phyloP scores from a whole-genome alignment of 2,888 invertebrate species.

The Trimorus sp. region DNA sequence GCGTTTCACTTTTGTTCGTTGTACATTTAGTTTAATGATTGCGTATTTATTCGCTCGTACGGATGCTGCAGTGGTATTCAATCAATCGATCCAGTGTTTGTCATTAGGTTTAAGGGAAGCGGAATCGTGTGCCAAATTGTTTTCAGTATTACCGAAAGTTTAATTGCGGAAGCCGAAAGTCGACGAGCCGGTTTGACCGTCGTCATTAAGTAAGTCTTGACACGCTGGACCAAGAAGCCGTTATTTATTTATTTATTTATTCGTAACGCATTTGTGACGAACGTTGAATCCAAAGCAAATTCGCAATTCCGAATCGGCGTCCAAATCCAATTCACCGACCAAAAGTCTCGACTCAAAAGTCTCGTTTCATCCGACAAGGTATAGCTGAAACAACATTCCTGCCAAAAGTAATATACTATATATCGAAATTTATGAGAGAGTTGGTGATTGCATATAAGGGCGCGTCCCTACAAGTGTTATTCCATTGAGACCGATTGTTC shows the following conservation, averaged over 20 bases:
- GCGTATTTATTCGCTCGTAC: conserved; percentile 2
- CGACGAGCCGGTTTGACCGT: conserved; percentile 41
- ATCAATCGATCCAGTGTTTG: neutral
- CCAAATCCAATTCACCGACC: conserved; percentile 1
- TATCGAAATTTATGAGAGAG: conserved; percentile 76
- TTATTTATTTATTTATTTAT: conserved; percentile 58
- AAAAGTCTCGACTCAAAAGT: conserved; percentile 12
- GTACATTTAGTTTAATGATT: no score
- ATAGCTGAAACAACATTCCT: conserved; percentile 79
- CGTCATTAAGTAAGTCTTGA: conserved; percentile 35
- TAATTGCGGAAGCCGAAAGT: conserved; percentile 22
- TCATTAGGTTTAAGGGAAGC: conserved; percentile 32
- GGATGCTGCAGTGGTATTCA: no score
- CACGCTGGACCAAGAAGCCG: conserved; percentile 34
- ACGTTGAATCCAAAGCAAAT: conserved; percentile 18
- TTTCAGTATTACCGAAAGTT: conserved; percentile 28
- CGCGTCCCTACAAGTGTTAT: conserved; percentile 61
- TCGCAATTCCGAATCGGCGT: conserved; percentile 27
- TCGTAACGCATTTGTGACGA: conserved; percentile 7
- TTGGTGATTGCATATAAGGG: conserved; percentile 67
- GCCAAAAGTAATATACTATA: conserved; percentile 79
- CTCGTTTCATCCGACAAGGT: conserved; percentile 55
- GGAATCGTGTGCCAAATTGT: conserved; percentile 44
- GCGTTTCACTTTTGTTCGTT: no score
- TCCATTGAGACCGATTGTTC: conserved; percentile 51